Evolutionary conservation across 2,797 vertebrate species (phyloP), one percentile per base, ranked within the genome.

Genomic region (Pristis pectinata): DNA sequence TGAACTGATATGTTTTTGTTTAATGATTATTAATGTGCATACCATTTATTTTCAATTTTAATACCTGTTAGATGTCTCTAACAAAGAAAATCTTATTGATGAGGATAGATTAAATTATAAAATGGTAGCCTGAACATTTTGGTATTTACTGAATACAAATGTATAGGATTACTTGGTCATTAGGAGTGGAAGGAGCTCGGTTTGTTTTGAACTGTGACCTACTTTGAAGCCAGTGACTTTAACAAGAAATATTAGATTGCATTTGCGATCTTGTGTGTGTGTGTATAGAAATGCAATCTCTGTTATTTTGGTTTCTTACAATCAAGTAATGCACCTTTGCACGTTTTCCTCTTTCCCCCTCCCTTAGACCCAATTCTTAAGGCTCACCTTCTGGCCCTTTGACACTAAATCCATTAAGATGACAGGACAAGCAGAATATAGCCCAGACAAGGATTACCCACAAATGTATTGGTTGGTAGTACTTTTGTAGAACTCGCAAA

Each of bases 61-160:
- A 37, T 34, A 61, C 53, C 34, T 61, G 85, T 61, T n/a, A 7
- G 4, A 11, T 61, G 34, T 19, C 59, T 19, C 56, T 61, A 5
- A 15, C 17, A 59, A 89, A 61, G 85, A 61, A n/a, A 1, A 61
- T 61, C 30, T 19, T 61, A 64, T 2, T 1, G 1, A n/a, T 59
- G 56, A 89, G 85, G 85, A 64, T 64, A 85, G 49, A 37, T n/a
- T 56, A 87, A 87, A 87, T 56, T n/a, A 61, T 61, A n/a, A 89
- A 59, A 27, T 89, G 56, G 30, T 13, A 19, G 56, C 34, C 3
- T n/a, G 34, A 89, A 89, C 34, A 19, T 91, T 91, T 91, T 59
- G 37, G 3, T 41, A 67, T 87, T 59, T 27, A 34, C 30, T 87
- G 53, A 87, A 34, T n/a, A 89, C 30, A 87, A 83, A 24, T 61